These are phyloP conservation scores for Dugesia japonica DNA, from an alignment of 2,888 invertebrate genomes.

Conservation along the genomic window DNA sequence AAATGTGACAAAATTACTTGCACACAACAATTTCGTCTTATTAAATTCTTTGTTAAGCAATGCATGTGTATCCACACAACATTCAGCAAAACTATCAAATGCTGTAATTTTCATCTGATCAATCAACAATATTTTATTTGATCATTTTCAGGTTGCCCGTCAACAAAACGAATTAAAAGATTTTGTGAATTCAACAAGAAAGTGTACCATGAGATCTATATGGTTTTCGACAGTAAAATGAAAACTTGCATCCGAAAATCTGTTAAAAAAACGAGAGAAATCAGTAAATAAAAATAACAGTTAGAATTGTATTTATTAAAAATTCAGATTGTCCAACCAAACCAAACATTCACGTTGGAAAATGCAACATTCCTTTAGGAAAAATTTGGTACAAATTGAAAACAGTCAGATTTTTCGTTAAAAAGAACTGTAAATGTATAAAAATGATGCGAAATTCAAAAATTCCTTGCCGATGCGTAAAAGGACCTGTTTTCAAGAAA, in stretches of 20 bases:
- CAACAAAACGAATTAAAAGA: neutral
- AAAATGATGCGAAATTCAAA: neutral
- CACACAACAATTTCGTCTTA: neutral
- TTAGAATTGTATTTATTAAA: too few relatives aligned
- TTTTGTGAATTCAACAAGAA: neutral
- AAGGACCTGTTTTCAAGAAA: neutral
- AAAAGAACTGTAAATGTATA: neutral
- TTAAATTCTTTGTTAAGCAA: neutral
- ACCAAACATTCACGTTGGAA: neutral
- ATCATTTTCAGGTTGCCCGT: neutral
- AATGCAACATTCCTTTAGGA: neutral
- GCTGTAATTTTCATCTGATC: neutral
- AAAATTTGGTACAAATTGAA: neutral
- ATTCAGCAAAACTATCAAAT: neutral
- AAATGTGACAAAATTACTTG: conserved; percentile 6
- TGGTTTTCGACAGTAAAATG: neutral
- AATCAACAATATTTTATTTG: neutral
- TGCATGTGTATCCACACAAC: neutral
- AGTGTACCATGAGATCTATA: neutral
- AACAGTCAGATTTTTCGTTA: neutral
- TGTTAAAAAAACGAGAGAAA: neutral
- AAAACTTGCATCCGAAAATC: neutral
- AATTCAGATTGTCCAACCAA: neutral
- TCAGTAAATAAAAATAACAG: neutral
- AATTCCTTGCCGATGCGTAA: neutral